phyloP scores from a whole-genome alignment of 1,140 invertebrate species.

The Pseudachorutes palmiensis region DNA sequence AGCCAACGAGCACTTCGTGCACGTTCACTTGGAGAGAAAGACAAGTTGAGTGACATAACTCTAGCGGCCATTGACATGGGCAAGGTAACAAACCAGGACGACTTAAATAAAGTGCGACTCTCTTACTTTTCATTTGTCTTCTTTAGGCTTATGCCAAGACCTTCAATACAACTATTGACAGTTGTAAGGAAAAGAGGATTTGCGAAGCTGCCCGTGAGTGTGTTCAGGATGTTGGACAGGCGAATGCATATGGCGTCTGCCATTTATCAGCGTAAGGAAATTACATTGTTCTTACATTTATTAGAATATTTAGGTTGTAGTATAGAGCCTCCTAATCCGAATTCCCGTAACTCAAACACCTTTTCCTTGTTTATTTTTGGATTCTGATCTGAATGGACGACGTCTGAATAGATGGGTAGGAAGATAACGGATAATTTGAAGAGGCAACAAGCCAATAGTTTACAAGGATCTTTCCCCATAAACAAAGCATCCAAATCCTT shows the following conservation, averaged over 20 bases:
- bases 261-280: slow-evolving; percentile 81
- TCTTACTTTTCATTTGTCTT: background rate
- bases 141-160: slow-evolving; percentile 71
- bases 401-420: too few relatives aligned
- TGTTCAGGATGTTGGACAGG: slow-evolving; percentile 53
- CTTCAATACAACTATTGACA: slow-evolving; percentile 67
- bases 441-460: background rate
- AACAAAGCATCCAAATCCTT: background rate
- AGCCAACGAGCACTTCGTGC: slow-evolving; percentile 75
- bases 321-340: background rate
- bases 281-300: background rate
- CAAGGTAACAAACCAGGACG: slow-evolving; percentile 49
- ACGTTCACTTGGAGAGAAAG: slow-evolving; percentile 69
- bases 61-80: slow-evolving; percentile 74
- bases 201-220: slow-evolving; percentile 84
- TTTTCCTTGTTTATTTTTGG: too few relatives aligned
- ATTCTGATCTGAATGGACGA: too few relatives aligned
- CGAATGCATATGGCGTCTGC: slow-evolving; percentile 71
- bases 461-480: background rate
- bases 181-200: slow-evolving; percentile 68
- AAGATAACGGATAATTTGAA: background rate
- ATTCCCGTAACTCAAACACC: background rate
- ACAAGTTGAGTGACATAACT: slow-evolving; percentile 74
- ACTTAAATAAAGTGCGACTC: background rate
- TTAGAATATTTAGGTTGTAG: background rate